phyloP scores from a whole-genome alignment of 2,888 invertebrate species.

The Apeira syringaria region DNA sequence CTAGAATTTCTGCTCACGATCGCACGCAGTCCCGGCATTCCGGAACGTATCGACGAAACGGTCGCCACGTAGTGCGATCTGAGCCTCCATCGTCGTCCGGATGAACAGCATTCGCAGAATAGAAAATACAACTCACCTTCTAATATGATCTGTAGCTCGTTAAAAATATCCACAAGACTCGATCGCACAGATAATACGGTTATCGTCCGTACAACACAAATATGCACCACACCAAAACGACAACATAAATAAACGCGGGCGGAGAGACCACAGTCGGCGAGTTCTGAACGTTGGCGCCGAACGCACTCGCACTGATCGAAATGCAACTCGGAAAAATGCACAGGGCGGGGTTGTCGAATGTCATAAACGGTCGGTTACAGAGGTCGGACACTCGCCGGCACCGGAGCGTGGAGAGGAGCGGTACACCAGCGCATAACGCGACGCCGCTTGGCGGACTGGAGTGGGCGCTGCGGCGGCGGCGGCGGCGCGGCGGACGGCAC shows the following conservation, averaged over 20 bases:
- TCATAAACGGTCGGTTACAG: slow-evolving; percentile 77
- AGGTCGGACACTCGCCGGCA: slow-evolving; percentile 72
- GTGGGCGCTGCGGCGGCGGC: slow-evolving; percentile 42
- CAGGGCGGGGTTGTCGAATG: slow-evolving; percentile 82
- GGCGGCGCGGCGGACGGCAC: slow-evolving; percentile 50
- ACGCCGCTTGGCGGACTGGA: slow-evolving; percentile 60
- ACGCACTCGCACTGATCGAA: slow-evolving; percentile 70
- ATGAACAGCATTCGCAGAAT: slow-evolving; percentile 49
- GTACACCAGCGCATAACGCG: slow-evolving; percentile 57
- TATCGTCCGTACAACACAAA: slow-evolving; percentile 81
- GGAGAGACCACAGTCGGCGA: slow-evolving; percentile 57
- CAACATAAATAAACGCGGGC: slow-evolving; percentile 80
- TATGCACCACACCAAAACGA: slow-evolving; percentile 83
- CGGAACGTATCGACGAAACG: slow-evolving; percentile 55
- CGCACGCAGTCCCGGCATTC: slow-evolving; percentile 49
- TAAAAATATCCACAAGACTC: slow-evolving; percentile 77
- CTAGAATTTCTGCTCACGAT: slow-evolving; percentile 35
- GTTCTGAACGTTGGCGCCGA: slow-evolving; percentile 53
- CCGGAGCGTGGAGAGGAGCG: slow-evolving; percentile 43
- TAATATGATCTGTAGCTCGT: slow-evolving; percentile 62
- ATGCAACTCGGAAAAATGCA: slow-evolving; percentile 76
- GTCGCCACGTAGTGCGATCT: slow-evolving; percentile 71
- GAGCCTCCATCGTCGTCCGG: slow-evolving; percentile 43
- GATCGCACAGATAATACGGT: slow-evolving; percentile 81
- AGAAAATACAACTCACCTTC: slow-evolving; percentile 68